Percentiles rank a stretch among this genome's conserved stretches.
These are phyloP conservation scores for Podarcis siculus DNA, from an alignment of 2,797 vertebrate species.

Conservation along the genomic window DNA sequence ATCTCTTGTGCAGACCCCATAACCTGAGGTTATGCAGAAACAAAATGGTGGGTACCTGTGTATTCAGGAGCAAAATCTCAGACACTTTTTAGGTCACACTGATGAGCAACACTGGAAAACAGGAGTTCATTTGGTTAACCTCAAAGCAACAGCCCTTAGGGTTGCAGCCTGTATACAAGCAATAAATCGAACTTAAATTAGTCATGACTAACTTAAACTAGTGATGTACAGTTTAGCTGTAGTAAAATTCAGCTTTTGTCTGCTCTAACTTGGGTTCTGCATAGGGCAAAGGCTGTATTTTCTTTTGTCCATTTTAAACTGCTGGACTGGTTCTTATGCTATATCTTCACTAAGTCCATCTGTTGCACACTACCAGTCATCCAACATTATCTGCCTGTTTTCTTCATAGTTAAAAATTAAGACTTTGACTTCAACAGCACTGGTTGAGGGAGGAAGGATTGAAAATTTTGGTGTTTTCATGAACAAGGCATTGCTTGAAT, in stretches of 20 bases:
- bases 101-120: no score
- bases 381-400: not conserved
- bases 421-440: not conserved
- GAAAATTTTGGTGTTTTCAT: slow-evolving; percentile 11
- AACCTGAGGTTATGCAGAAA: no score
- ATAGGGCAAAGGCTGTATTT: not conserved
- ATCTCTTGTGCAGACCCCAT: no score
- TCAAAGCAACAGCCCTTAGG: not conserved
- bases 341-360: not conserved
- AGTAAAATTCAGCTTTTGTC: not conserved
- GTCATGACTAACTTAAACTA: not conserved
- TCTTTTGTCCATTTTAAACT: not conserved
- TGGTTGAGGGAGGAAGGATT: not conserved
- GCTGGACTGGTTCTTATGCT: not conserved
- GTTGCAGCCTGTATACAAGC: not conserved
- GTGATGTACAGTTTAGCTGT: not conserved
- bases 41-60: no score
- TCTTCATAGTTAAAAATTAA: slow-evolving; percentile 10
- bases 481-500: slow-evolving; percentile 21
- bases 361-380: not conserved
- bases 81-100: no score
- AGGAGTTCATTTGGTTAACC: no score
- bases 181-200: not conserved
- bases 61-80: no score
- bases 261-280: not conserved